Base-by-base conservation (phyloP, 2,113 vertebrate genomes). In the Oceanites oceanicus region DNA sequence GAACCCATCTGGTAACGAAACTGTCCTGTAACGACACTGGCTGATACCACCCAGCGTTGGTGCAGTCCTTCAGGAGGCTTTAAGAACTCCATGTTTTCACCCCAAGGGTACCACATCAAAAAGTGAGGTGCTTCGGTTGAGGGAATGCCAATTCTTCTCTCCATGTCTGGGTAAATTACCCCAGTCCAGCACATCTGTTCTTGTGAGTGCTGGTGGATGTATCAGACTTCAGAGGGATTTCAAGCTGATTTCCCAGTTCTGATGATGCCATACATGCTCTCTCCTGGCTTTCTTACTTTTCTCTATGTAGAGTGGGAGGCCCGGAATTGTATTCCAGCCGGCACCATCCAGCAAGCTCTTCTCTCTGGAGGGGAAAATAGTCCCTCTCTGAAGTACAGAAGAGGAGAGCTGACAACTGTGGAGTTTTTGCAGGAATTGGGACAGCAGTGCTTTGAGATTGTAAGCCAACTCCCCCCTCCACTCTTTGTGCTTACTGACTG, bases 291-390 rank as follows among this genome's bases (percentile, higher is more conserved):
- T 21, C 22, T 72, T 58, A 0, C 92, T 90, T 88, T 88, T 50
- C 32, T 93, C 85, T 76, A 1, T 95, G 22, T 80, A 99, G 98
- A 96, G 7, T 99, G 98, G 98, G 98, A 99, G 68, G 89, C 95
- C 34, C 88, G 2, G 85, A 97, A 98, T 58, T 92, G 55, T 14
- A 32, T 99, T 85, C 98, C 98, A 65, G 66, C 94, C 0, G 98
- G 98, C 90, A 99, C 98, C 9, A 58, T 98, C 70, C 63, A 94
- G 58, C 97, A 91, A 92, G 98, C 98, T 47, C 49, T 98, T 0
- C 63, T 83, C 32, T 90, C 86, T 11, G 97, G 97, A 65, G 98
- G 98, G 5, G 89, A 97, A 40, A 89, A 55, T 7, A 97, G 97
- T n/a, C 97, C 94, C 50, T 98, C 98, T 92, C 97, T 95, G 80